These are phyloP conservation scores for Macaria notata DNA, from an alignment of 2,888 invertebrate genomes.

Conservation along the genomic window DNA sequence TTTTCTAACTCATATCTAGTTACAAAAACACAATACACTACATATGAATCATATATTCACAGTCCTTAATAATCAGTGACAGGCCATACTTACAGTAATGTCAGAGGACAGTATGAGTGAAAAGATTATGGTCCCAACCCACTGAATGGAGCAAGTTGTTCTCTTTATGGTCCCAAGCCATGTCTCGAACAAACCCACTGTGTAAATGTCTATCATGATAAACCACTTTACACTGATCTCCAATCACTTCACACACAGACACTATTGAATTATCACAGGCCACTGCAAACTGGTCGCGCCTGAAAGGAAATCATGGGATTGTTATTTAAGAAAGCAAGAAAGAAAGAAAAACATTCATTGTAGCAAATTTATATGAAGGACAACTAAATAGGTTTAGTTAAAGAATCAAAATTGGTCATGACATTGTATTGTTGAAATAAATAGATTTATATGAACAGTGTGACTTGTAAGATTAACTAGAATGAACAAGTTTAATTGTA, in stretches of 20 bases:
- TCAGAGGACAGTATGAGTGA: constrained; percentile 50
- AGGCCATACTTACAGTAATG: neutral
- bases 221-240: constrained; percentile 44
- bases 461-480: too few relatives aligned
- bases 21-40: too few relatives aligned
- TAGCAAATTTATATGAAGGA: too few relatives aligned
- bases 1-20: too few relatives aligned
- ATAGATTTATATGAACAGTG: too few relatives aligned
- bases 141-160: constrained; percentile 70
- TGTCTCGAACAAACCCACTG: constrained; percentile 76
- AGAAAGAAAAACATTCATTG: too few relatives aligned
- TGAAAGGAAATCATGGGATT: constrained; percentile 46
- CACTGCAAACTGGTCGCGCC: constrained; percentile 60
- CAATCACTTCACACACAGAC: constrained; percentile 56
- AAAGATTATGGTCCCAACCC: constrained; percentile 81
- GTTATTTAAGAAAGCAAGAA: too few relatives aligned
- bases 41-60: neutral
- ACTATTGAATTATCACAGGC: constrained; percentile 74
- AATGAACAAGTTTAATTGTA: too few relatives aligned
- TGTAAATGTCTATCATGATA: constrained; percentile 64
- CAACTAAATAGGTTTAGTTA: too few relatives aligned
- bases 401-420: too few relatives aligned
- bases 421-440: too few relatives aligned
- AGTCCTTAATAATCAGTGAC: neutral
- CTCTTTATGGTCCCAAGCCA: constrained; percentile 74